Percentiles rank a stretch among this genome's conserved stretches.
Conservation (phyloP, 2,113 vertebrate genomes). For the Protobothrops mucrosquamatus region DNA sequence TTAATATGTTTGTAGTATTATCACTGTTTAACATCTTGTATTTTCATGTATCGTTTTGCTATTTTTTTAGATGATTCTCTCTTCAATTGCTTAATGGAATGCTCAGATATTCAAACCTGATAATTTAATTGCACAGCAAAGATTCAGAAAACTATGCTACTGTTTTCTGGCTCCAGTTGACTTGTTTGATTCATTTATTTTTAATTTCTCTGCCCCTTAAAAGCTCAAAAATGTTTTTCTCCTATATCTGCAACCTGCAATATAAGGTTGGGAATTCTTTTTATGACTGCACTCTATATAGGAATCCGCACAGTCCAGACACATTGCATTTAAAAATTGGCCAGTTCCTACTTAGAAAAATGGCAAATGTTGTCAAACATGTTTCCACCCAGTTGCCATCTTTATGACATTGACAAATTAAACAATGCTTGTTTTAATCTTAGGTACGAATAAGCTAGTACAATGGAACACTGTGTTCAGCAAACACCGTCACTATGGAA, state of each 20-base stretch:
- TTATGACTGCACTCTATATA: not conserved
- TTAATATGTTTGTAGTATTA: not conserved
- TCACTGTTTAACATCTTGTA: not conserved
- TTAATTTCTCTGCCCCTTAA: not conserved
- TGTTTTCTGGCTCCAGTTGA: not conserved
- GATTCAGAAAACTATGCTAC: not conserved
- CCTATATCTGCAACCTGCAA: not conserved
- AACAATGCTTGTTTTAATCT: conserved; percentile 27
- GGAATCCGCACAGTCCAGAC: not conserved
- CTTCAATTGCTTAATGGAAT: not conserved
- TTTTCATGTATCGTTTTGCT: not conserved
- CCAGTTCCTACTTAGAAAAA: conserved; percentile 3
- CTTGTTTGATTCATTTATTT: not conserved
- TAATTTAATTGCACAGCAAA: not conserved
- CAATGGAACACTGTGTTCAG: conserved; percentile 35
- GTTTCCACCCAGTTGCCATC: conserved; percentile 8
- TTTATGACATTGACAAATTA: conserved; percentile 25
- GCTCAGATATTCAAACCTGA: not conserved
- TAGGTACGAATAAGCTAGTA: not conserved
- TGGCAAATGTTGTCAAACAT: conserved; percentile 19
- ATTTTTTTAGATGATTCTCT: not conserved
- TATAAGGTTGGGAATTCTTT: not conserved
- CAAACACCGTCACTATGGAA: conserved; percentile 26
- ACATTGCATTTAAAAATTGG: not conserved
- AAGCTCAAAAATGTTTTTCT: not conserved